Conservation (phyloP, 1,140 invertebrate species). For the Polypedilum vanderplanki region DNA sequence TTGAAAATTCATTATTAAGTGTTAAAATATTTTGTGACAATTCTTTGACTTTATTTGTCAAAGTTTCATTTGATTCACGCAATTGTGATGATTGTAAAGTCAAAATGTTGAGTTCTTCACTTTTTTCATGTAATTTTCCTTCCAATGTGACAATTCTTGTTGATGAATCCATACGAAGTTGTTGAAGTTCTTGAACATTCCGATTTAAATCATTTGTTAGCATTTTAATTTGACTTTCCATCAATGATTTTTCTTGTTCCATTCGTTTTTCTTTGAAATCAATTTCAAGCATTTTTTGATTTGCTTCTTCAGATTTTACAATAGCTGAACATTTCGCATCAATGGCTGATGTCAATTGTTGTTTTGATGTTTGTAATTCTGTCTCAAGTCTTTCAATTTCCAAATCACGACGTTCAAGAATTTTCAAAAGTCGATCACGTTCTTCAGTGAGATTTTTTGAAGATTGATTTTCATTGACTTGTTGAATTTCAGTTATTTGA, state of each 20-base stretch:
- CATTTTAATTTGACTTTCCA: slow-evolving; percentile 66
- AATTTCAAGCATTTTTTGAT: slow-evolving; percentile 66
- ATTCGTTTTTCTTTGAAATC: slow-evolving; percentile 75
- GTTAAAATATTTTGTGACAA: slow-evolving; percentile 65
- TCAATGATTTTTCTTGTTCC: slow-evolving; percentile 66
- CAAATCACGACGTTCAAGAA: slow-evolving; percentile 58
- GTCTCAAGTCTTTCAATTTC: slow-evolving; percentile 61
- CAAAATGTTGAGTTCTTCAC: slow-evolving; percentile 64
- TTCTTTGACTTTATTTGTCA: slow-evolving; percentile 63
- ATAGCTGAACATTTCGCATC: slow-evolving; percentile 76
- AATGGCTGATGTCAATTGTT: slow-evolving; percentile 61
- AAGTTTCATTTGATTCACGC: slow-evolving; percentile 57
- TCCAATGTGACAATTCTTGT: slow-evolving; percentile 64
- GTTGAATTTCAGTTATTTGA: no score
- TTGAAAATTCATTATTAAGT: slow-evolving; percentile 65
- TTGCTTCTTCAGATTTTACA: slow-evolving; percentile 68
- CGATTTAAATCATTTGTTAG: slow-evolving; percentile 69
- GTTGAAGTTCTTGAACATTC: slow-evolving; percentile 67
- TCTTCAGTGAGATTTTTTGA: slow-evolving; percentile 47
- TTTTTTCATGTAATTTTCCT: slow-evolving; percentile 66
- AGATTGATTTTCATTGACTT: no score
- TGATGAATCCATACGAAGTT: slow-evolving; percentile 65
- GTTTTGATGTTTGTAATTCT: slow-evolving; percentile 53
- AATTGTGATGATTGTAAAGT: slow-evolving; percentile 56
- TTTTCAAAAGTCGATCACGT: slow-evolving; percentile 59